Evolutionary conservation across 2,113 vertebrate species (phyloP).

Genomic region (Laticauda colubrina): DNA sequence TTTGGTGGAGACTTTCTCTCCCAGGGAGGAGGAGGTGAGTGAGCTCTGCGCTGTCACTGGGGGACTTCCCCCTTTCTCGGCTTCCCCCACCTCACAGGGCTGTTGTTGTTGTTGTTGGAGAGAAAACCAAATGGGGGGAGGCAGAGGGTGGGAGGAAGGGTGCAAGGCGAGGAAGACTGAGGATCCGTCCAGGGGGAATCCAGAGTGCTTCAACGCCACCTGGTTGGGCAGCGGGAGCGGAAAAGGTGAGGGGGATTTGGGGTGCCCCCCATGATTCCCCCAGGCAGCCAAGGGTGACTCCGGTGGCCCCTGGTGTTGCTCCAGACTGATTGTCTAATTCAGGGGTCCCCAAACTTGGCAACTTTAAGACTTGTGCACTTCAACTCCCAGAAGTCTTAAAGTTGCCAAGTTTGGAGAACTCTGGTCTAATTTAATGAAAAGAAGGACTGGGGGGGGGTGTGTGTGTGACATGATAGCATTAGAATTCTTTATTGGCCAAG

Average conservation of each 20-base stretch:
- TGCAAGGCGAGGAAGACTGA: neutral
- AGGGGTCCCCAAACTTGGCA: neutral
- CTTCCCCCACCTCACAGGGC: neutral
- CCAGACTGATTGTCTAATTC: neutral
- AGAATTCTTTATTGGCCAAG: no score
- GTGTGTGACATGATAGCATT: neutral
- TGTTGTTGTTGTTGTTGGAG: neutral
- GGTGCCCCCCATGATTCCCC: neutral
- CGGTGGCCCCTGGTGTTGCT: neutral
- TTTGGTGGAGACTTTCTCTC: neutral
- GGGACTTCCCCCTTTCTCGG: neutral
- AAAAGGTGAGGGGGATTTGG: fast-evolving
- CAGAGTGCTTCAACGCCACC: fast-evolving
- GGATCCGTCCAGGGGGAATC: neutral
- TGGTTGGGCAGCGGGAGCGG: neutral
- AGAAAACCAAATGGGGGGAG: neutral
- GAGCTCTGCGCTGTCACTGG: neutral
- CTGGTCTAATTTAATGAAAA: neutral
- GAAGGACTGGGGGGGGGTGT: neutral
- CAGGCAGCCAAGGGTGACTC: neutral
- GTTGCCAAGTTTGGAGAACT: no score
- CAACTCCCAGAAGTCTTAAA: no score
- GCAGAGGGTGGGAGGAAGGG: no score
- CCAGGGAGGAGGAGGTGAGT: neutral
- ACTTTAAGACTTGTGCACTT: no score